Percentiles rank a stretch among this genome's conserved stretches.
phyloP scores from a whole-genome alignment of 2,113 vertebrate genomes.

The Bubo scandiacus region DNA sequence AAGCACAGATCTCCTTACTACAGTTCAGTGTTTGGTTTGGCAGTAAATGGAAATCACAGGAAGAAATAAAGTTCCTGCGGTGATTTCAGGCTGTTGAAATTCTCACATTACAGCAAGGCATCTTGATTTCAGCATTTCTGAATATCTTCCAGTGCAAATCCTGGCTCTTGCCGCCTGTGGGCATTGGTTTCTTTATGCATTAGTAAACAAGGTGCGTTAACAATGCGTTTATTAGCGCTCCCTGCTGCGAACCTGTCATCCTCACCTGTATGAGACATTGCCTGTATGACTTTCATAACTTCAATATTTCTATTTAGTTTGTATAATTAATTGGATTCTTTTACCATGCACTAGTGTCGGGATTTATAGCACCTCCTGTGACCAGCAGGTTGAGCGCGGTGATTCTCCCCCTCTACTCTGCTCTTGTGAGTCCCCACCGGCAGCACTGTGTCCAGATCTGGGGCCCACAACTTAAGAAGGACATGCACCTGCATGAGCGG shows the following conservation, averaged over 20 bases:
- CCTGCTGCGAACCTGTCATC: background rate
- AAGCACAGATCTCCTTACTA: background rate
- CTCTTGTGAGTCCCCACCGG: too few relatives aligned
- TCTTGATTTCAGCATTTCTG: background rate
- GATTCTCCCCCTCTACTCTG: too few relatives aligned
- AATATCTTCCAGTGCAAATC: background rate
- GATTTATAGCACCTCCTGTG: background rate
- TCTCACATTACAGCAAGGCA: background rate
- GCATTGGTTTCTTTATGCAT: background rate
- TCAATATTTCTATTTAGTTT: background rate
- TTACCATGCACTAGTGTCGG: too few relatives aligned
- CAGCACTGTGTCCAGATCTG: too few relatives aligned
- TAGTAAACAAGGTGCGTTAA: background rate
- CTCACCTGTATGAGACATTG: background rate
- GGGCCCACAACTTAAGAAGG: too few relatives aligned
- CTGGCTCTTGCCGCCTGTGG: background rate
- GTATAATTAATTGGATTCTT: background rate
- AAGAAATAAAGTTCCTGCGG: background rate
- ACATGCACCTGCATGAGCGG: too few relatives aligned
- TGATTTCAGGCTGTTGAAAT: background rate
- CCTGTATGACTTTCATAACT: background rate
- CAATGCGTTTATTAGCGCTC: background rate
- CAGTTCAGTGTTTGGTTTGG: background rate
- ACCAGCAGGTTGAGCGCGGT: too few relatives aligned
- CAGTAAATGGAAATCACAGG: background rate